phyloP scores from a whole-genome alignment of 2,113 vertebrate genomes.

The Gymnobelideus leadbeateri region DNA sequence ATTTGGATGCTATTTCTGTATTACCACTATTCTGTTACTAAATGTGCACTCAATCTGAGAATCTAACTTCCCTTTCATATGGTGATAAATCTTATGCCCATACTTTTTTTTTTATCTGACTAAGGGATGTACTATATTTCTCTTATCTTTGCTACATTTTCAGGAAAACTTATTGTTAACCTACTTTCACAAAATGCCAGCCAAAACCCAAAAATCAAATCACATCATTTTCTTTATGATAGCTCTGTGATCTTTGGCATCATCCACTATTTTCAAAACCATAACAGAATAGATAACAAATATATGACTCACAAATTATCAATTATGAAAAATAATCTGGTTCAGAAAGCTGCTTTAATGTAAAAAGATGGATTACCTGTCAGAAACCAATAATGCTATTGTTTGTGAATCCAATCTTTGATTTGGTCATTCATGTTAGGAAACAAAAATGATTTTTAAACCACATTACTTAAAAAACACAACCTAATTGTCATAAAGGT shows the following conservation, averaged over 20 bases:
- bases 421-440: constrained; percentile 77
- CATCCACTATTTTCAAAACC: constrained; percentile 82
- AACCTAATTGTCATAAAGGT: constrained; percentile 72
- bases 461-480: constrained; percentile 80
- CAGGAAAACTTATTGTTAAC: constrained; percentile 61
- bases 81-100: constrained; percentile 21
- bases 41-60: constrained; percentile 32
- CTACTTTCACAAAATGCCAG: constrained; percentile 77
- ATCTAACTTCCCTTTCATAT: constrained; percentile 40
- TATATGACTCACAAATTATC: constrained; percentile 85
- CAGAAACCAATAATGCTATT: constrained; percentile 85
- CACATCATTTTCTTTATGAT: constrained; percentile 75
- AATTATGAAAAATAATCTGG: constrained; percentile 87
- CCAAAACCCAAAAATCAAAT: constrained; percentile 75
- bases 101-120: constrained; percentile 19
- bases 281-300: constrained; percentile 85
- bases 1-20: constrained; percentile 37
- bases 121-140: neutral
- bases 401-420: constrained; percentile 84
- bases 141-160: constrained; percentile 61
- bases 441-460: constrained; percentile 86
- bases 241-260: constrained; percentile 76
- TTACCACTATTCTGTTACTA: constrained; percentile 35
- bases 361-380: constrained; percentile 87
- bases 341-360: constrained; percentile 81